phyloP scores from a whole-genome alignment of 2,113 vertebrate species.

The Silurus asotus region DNA sequence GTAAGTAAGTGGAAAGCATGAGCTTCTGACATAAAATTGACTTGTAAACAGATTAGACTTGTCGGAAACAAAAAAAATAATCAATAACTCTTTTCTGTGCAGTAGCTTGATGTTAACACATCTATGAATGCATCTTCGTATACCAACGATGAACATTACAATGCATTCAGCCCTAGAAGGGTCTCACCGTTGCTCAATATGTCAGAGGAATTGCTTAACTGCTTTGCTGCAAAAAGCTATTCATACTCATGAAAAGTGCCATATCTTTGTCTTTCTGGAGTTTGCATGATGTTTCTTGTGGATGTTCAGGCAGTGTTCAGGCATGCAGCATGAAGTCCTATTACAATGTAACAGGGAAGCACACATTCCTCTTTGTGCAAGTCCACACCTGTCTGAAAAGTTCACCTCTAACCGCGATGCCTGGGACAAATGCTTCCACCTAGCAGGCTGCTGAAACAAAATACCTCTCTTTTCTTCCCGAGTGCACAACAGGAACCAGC shows the following conservation, averaged over 20 bases:
- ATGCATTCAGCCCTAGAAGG: not conserved
- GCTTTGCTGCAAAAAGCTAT: not conserved
- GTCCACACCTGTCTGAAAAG: conserved; percentile 46
- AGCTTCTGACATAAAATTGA: not conserved
- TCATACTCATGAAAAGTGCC: not conserved
- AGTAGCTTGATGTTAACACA: not conserved
- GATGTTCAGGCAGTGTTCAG: conserved; percentile 35
- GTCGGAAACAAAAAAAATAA: not conserved
- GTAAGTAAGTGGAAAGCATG: not conserved
- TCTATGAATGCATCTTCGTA: not conserved
- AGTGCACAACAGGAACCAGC: not conserved
- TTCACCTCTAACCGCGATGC: conserved; percentile 10
- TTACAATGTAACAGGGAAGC: conserved; percentile 7
- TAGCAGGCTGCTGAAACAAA: not conserved
- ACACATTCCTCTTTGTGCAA: conserved; percentile 51
- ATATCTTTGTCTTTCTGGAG: not conserved
- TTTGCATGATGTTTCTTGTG: conserved; percentile 4
- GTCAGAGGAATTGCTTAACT: not conserved
- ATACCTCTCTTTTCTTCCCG: conserved; percentile 21
- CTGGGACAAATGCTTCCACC: conserved; percentile 18
- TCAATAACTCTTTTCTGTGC: not conserved
- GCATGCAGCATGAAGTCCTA: conserved; percentile 31
- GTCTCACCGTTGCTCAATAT: not conserved
- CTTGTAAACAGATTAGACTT: not conserved
- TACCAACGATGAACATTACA: not conserved